Conservation (phyloP, 2,888 invertebrate species). For the Nomada hirtipes region DNA sequence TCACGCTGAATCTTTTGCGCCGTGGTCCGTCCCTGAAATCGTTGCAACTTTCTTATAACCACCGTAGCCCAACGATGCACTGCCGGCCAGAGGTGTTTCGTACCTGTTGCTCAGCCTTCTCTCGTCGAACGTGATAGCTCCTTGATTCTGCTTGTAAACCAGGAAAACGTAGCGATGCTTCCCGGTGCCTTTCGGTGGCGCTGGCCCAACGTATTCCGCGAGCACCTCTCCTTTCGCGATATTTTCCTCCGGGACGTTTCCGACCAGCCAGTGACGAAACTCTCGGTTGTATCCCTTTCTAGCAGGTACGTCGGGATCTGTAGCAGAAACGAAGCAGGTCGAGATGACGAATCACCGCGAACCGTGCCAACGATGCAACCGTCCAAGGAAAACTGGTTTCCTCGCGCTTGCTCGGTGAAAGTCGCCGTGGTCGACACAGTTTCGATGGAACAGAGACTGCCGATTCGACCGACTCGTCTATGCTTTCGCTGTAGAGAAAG, state of each 20-base stretch:
- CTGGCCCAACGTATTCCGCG: constrained; percentile 82
- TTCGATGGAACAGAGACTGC: background rate
- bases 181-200: constrained; percentile 78
- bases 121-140: constrained; percentile 82
- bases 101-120: constrained; percentile 79
- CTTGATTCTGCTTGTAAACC: constrained; percentile 82
- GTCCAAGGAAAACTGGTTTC: constrained; percentile 71
- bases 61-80: no score
- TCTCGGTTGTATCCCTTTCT: constrained; percentile 80
- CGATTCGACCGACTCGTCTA: no score
- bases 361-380: background rate
- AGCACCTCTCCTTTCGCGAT: constrained; percentile 81
- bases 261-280: constrained; percentile 83
- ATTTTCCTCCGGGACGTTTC: constrained; percentile 83
- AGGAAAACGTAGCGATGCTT: constrained; percentile 82
- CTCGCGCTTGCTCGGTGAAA: constrained; percentile 65
- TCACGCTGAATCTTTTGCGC: constrained; percentile 86
- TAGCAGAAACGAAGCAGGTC: background rate
- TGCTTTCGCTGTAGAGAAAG: no score
- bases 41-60: background rate
- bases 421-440: constrained; percentile 39
- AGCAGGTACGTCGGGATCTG: constrained; percentile 81
- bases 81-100: background rate
- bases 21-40: constrained; percentile 82
- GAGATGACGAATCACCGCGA: background rate